These are phyloP conservation scores for Heterodera filipjevi DNA, from an alignment of 2,888 invertebrate species.

Conservation along the genomic window DNA sequence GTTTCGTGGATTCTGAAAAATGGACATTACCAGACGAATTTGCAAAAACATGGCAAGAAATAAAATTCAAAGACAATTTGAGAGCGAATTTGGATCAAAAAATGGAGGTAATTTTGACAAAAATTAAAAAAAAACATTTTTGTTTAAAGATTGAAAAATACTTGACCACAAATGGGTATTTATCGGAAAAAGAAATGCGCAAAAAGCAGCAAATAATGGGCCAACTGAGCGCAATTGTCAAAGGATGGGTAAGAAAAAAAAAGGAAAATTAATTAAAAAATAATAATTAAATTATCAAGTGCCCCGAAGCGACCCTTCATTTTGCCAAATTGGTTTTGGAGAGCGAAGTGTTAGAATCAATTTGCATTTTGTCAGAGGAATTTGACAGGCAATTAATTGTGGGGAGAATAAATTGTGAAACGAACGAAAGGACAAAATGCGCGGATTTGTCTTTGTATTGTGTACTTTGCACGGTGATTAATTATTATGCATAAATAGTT, in stretches of 20 bases:
- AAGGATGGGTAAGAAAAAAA: neutral
- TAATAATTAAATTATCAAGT: neutral
- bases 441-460: neutral
- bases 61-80: neutral
- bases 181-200: neutral
- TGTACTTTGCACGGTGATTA: neutral
- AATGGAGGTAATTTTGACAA: neutral
- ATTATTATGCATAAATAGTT: no score
- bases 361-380: neutral
- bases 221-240: neutral
- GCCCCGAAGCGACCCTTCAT: neutral
- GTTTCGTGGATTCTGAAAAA: neutral
- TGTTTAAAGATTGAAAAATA: neutral
- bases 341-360: neutral
- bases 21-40: neutral
- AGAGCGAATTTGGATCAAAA: neutral
- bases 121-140: neutral
- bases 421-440: neutral
- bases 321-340: neutral
- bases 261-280: neutral
- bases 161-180: neutral
- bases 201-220: neutral
- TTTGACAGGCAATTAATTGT: conserved; percentile 1
- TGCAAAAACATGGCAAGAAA: conserved; percentile 6
- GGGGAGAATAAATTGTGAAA: neutral